Conservation (phyloP, 1,140 invertebrate genomes). For the Drosophila melanogaster region Release_6_plus_ISO1_MT NT_033779.5:14150001-14150500, state of each 20-base stretch:
- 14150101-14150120: constrained; percentile 37
- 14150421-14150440: constrained; percentile 65
- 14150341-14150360: constrained; percentile 20
- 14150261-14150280: constrained; percentile 2
- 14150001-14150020: neutral
- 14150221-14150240: constrained; percentile 38
- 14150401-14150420: constrained; percentile 73
- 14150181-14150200: constrained; percentile 68
- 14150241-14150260: constrained; percentile 70
- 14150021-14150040: neutral
- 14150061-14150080: constrained; percentile 52
- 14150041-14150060: neutral
- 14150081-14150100: constrained; percentile 73
- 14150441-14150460: constrained; percentile 80
- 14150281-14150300: neutral
- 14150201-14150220: constrained; percentile 83
- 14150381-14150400: constrained; percentile 69
- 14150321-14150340: constrained; percentile 75
- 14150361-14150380: constrained; percentile 24
- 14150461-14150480: constrained; percentile 30
- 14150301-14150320: neutral
- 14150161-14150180: constrained; percentile 31
- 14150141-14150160: constrained; percentile 32
- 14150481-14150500: constrained; percentile 2
- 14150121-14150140: constrained; percentile 41